Percentiles rank a stretch among this genome's conserved stretches.
phyloP scores from a whole-genome alignment of 2,888 invertebrate genomes.

The Scrobipalpa costella region DNA sequence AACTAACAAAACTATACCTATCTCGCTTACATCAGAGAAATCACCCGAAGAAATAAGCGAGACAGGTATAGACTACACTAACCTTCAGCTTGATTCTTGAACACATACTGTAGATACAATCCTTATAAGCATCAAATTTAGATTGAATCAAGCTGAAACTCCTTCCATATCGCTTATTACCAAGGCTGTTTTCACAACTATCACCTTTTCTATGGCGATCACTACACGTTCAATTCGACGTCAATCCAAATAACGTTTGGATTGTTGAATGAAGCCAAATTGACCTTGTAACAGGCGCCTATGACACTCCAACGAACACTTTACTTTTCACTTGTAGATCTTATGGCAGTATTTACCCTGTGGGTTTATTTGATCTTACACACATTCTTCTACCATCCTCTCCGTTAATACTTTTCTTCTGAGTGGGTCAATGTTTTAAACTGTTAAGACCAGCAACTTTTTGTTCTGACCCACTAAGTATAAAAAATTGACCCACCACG shows the following conservation, averaged over 20 bases:
- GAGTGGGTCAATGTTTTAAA: background rate
- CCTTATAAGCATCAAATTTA: background rate
- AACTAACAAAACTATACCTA: conserved; percentile 14
- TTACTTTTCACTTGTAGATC: conserved; percentile 1
- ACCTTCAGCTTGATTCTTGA: conserved; percentile 18
- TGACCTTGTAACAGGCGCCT: conserved; percentile 7
- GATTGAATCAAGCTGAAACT: conserved; percentile 16
- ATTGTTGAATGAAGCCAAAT: background rate
- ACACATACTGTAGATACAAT: conserved; percentile 9
- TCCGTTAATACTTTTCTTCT: conserved; percentile 19
- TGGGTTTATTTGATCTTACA: conserved; percentile 18
- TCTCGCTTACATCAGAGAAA: background rate
- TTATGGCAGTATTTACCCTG: conserved; percentile 25
- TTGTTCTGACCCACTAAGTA: background rate
- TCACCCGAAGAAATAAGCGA: background rate
- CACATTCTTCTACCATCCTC: conserved; percentile 1
- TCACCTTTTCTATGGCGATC: conserved; percentile 4
- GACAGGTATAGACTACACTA: background rate
- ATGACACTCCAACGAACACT: background rate
- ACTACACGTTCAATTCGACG: conserved; percentile 6
- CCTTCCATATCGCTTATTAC: background rate
- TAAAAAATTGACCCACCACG: conserved; percentile 18
- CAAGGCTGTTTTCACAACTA: conserved; percentile 7
- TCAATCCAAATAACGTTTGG: background rate
- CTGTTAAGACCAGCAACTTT: background rate